Percentiles rank a stretch among this genome's conserved stretches.
Conservation (phyloP, 1,140 invertebrate species). For the Drosophila repletoides region DNA sequence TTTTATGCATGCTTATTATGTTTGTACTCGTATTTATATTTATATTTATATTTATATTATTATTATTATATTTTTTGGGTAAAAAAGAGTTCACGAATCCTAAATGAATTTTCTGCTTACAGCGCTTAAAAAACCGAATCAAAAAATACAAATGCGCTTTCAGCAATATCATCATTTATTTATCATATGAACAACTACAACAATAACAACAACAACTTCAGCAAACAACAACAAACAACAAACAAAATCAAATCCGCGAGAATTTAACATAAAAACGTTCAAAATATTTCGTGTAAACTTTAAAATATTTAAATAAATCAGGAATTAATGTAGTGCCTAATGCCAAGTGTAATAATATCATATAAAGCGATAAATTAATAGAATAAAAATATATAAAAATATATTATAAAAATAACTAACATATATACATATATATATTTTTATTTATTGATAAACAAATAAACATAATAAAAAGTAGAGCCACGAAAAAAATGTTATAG, state of each 20-base stretch:
- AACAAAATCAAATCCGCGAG: constrained; percentile 37
- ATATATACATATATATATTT: constrained; percentile 20
- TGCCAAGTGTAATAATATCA: constrained; percentile 52
- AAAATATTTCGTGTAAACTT: constrained; percentile 40
- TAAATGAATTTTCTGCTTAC: constrained; percentile 18
- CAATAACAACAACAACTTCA: constrained; percentile 25
- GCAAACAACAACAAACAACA: constrained; percentile 23
- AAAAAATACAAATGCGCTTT: constrained; percentile 44
- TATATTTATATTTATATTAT: constrained; percentile 15
- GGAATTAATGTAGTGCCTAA: constrained; percentile 74
- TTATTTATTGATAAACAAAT: constrained; percentile 40
- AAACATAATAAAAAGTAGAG: constrained; percentile 8
- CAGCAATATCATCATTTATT: constrained; percentile 56
- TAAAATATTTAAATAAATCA: constrained; percentile 52
- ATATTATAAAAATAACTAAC: constrained; percentile 19
- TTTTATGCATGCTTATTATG: constrained; percentile 70
- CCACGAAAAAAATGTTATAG: constrained; percentile 15
- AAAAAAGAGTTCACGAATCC: neutral
- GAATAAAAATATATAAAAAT: constrained; percentile 1
- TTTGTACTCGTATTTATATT: constrained; percentile 13
- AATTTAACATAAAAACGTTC: constrained; percentile 18
- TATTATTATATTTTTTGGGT: constrained; percentile 23
- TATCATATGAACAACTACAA: constrained; percentile 23
- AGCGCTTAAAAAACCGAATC: constrained; percentile 28
- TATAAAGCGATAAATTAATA: constrained; percentile 24